These are phyloP conservation scores for Muscicapa comitata DNA, from an alignment of 2,797 vertebrate genomes.

Conservation along the genomic window DNA sequence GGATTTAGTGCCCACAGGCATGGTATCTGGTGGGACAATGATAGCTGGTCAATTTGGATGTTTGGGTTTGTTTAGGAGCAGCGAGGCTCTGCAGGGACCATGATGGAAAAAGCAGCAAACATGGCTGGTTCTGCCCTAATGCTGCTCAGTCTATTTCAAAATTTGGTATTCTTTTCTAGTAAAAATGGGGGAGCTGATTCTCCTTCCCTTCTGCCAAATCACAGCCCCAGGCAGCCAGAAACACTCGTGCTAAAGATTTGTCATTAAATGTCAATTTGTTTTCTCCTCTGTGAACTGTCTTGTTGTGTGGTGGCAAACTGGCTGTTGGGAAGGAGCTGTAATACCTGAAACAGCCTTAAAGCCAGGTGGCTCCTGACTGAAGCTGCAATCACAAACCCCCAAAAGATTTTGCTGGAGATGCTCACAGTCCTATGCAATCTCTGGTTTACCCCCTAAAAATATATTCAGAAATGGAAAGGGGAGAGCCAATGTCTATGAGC, in stretches of 20 bases:
- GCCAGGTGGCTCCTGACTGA: background rate
- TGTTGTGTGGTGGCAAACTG: background rate
- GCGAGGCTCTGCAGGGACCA: rapidly evolving
- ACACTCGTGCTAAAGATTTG: background rate
- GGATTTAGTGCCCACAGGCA: background rate
- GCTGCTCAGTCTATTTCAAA: background rate
- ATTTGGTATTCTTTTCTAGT: background rate
- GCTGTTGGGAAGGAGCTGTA: background rate
- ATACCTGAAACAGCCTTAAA: background rate
- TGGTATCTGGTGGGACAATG: background rate
- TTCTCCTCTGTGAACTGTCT: background rate
- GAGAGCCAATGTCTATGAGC: background rate
- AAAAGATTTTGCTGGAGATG: background rate
- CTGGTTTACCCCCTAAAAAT: background rate
- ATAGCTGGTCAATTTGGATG: background rate
- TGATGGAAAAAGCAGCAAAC: background rate
- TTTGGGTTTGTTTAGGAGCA: background rate
- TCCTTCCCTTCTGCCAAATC: background rate
- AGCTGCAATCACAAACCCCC: background rate
- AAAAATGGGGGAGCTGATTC: background rate
- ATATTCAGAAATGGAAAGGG: background rate
- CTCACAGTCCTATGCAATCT: background rate
- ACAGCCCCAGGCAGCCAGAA: background rate
- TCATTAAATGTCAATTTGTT: slow-evolving; percentile 28
- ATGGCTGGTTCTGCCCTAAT: background rate